phyloP scores from a whole-genome alignment of 2,797 vertebrate species.

The Nasua narica region DNA sequence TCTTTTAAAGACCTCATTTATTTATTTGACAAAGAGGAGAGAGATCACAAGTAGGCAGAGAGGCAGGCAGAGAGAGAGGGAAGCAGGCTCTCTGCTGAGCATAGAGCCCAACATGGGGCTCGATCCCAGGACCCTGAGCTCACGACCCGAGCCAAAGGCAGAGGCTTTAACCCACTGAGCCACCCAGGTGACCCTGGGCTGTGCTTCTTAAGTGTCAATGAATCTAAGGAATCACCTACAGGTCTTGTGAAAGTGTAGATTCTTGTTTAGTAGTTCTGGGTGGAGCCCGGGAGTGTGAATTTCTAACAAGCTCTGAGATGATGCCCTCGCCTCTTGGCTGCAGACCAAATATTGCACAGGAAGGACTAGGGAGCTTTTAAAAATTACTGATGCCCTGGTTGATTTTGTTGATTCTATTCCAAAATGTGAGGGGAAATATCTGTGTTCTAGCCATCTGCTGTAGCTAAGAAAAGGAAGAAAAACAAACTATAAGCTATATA shows the following conservation, averaged over 20 bases:
- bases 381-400: not conserved
- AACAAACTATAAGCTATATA: not conserved
- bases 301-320: not conserved
- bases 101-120: no score
- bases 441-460: not conserved
- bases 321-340: not conserved
- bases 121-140: no score
- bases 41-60: no score
- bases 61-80: no score
- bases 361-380: not conserved
- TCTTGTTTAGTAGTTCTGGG: not conserved
- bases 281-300: not conserved
- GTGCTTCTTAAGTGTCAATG: not conserved
- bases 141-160: no score
- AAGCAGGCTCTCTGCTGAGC: no score
- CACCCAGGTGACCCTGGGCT: no score
- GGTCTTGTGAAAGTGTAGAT: not conserved
- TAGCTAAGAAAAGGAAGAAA: not conserved
- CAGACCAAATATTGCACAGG: not conserved
- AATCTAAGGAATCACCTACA: not conserved
- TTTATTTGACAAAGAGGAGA: no score
- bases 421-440: not conserved
- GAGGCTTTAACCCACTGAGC: no score
- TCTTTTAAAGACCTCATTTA: no score
- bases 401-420: not conserved